Evolutionary conservation across 1,140 invertebrate species (phyloP).

Genomic region (Lordiphosa clarofinis): DNA sequence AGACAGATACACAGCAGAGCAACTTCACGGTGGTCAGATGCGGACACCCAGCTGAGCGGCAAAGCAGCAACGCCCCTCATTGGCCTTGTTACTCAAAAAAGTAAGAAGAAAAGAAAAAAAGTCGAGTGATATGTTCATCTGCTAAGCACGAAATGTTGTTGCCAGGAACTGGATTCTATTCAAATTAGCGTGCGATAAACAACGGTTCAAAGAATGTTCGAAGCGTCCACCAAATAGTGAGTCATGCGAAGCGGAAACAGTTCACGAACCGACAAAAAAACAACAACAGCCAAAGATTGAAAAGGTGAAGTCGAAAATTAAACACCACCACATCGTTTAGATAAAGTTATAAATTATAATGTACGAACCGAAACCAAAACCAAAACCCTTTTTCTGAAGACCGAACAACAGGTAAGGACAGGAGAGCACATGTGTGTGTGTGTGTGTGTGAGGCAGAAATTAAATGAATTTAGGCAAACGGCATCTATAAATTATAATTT

Average conservation of each 20-base stretch:
- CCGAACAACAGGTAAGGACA: conserved; percentile 30
- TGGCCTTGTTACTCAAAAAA: conserved; percentile 41
- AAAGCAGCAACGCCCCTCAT: conserved; percentile 61
- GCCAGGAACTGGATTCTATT: conserved; percentile 44
- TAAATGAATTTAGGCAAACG: conserved; percentile 77
- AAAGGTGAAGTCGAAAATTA: conserved; percentile 78
- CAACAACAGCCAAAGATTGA: conserved; percentile 49
- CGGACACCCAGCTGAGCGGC: conserved; percentile 59
- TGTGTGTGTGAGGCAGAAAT: conserved; percentile 52
- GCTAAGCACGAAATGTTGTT: conserved; percentile 26
- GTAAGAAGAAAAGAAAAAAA: not conserved
- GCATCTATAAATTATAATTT: conserved; percentile 74
- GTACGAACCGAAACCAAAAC: conserved; percentile 47
- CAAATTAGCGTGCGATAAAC: conserved; percentile 68
- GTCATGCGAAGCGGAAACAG: conserved; percentile 72
- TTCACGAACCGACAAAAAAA: conserved; percentile 45
- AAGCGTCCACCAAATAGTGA: conserved; percentile 41
- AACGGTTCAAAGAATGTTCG: conserved; percentile 17
- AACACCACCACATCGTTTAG: conserved; percentile 77
- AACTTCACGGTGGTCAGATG: conserved; percentile 67
- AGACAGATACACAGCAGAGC: conserved; percentile 18
- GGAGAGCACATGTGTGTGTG: conserved; percentile 3
- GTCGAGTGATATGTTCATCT: conserved; percentile 62
- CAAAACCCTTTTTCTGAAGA: conserved; percentile 45
- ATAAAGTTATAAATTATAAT: conserved; percentile 79